Conservation (phyloP, 2,113 vertebrate species). For the Phyllostomus discolor region DNA sequence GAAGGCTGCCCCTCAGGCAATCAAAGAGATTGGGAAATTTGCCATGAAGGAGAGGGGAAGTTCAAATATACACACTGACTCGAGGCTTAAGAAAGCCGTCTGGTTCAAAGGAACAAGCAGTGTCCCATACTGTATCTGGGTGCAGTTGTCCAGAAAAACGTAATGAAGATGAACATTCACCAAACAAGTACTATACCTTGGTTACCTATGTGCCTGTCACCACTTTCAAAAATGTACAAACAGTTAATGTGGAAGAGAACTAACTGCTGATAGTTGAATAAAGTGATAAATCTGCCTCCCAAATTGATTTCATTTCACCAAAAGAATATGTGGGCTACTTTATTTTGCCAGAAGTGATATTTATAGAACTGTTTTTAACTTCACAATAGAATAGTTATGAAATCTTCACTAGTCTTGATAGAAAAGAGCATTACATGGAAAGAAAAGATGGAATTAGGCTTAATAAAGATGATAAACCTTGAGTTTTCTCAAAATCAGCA, state of each 20-base stretch:
- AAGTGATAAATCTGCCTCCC: not conserved
- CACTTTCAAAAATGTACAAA: not conserved
- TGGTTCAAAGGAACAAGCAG: not conserved
- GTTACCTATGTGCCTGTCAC: not conserved
- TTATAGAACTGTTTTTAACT: not conserved
- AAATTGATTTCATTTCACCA: not conserved
- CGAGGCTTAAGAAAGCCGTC: not conserved
- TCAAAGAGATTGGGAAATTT: not conserved
- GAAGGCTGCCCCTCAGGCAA: not conserved
- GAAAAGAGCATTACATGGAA: conserved; percentile 24
- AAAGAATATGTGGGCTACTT: conserved; percentile 35
- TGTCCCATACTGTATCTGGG: not conserved
- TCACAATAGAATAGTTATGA: not conserved
- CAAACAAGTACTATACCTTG: not conserved
- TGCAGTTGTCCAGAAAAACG: not conserved
- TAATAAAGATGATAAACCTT: not conserved
- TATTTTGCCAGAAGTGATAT: conserved; percentile 13
- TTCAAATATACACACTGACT: not conserved
- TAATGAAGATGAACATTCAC: not conserved
- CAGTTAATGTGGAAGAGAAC: not conserved
- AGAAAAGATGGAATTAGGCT: not conserved
- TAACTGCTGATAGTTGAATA: not conserved
- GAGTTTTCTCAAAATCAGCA: conserved; percentile 28
- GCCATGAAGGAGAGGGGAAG: not conserved
- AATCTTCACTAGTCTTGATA: conserved; percentile 36